Evolutionary conservation across 2,888 invertebrate species (phyloP), one percentile per base, ranked within the genome.

Genomic region (Caenorhabditis panamensis): DNA sequence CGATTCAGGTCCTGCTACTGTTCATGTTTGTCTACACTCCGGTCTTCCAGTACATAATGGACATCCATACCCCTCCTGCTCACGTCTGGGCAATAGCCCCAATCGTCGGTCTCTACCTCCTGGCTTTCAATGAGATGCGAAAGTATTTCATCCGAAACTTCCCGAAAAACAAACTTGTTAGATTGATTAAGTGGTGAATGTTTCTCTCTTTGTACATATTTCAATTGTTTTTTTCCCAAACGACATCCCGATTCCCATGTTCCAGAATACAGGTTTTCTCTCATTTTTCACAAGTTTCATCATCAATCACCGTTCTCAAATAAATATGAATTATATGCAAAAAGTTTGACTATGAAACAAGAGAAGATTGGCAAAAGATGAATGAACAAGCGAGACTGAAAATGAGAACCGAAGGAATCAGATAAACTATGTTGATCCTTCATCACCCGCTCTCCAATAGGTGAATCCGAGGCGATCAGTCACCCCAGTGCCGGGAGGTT

Each of bases 21-120:
- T 88, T 90, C 75, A 75, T 90, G 82, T 90, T 90, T 75, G 86
- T 88, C 58, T 90, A 90, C 79, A 89, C 88, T 8, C 90, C 90
- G 4, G 85, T 86, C 79, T 84, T 88, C 79, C 89, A 90, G 76
- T 90, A 89, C 82, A 82, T 90, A 41, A 89, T 90, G 89, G 89
- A 88, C 67, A 89, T 88, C 26, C 86, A 88, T 20, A 80, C 89
- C 0, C 90, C 90, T n/a, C 90, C 90, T 4, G 75, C 84, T 20
- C 86, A 88, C 69, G 87, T 85, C 37, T 87, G 83, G 86, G 81
- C 83, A 9, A 76, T 85, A 44, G 84, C 83, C n/a, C 85, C 85
- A 31, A 61, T 83, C 51, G 86, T 85, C 49, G 86, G 90, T 26
- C 73, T 90, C 26, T 90, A 89, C 68, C 73, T 90, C 26, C 76